phyloP scores from a whole-genome alignment of 2,888 invertebrate species.

The Pardosa pseudoannulata region DNA sequence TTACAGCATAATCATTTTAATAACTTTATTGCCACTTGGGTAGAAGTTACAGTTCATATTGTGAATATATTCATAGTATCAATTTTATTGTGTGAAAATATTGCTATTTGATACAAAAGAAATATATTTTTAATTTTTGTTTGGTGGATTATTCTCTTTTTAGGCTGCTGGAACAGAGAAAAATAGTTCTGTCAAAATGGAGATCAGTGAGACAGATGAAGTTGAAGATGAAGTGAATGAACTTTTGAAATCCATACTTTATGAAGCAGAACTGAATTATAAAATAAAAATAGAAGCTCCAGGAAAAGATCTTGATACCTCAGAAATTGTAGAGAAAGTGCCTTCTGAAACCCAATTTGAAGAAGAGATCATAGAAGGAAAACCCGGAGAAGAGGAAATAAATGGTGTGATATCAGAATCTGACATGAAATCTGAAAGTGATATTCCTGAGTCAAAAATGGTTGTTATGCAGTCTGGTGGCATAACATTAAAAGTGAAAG shows the following conservation, averaged over 20 bases:
- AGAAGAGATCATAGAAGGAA: slow-evolving; percentile 65
- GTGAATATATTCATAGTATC: too few species aligned
- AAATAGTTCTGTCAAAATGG: slow-evolving; percentile 34
- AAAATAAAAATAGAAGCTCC: slow-evolving; percentile 75
- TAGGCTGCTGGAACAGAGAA: slow-evolving; percentile 69
- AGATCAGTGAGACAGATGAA: slow-evolving; percentile 73
- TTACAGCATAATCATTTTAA: too few species aligned
- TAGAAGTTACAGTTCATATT: too few species aligned
- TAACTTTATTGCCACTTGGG: too few species aligned
- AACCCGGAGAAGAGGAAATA: slow-evolving; percentile 39
- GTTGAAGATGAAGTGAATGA: background rate
- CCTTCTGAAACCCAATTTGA: slow-evolving; percentile 73
- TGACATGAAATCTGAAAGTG: slow-evolving; percentile 13
- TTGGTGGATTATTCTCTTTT: too few species aligned
- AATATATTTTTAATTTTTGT: too few species aligned
- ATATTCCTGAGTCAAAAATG: slow-evolving; percentile 39
- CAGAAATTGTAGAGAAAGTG: background rate
- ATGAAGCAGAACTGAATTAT: slow-evolving; percentile 73
- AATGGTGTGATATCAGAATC: slow-evolving; percentile 34
- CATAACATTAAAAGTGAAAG: slow-evolving; percentile 66
- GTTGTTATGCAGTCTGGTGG: slow-evolving; percentile 56
- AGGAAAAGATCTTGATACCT: slow-evolving; percentile 58
- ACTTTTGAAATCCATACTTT: background rate
- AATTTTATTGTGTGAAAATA: too few species aligned
- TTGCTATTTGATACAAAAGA: too few species aligned